Evolutionary conservation across 2,797 vertebrate genomes (phyloP).

Genomic region (Gastrophryne carolinensis): DNA sequence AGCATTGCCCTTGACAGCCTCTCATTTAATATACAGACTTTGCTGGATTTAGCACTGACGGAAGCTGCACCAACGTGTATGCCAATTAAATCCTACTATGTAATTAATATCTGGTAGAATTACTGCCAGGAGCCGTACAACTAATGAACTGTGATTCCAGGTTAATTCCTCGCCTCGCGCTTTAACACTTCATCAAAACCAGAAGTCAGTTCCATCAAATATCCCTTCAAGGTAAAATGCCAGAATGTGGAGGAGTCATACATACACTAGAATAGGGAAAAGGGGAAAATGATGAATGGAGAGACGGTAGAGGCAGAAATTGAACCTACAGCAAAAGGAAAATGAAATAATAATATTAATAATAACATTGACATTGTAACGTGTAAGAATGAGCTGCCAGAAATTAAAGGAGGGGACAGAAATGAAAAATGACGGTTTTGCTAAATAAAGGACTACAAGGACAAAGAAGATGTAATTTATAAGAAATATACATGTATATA

Average conservation of each 20-base stretch:
- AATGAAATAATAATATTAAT: conserved; percentile 58
- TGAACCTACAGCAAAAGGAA: conserved; percentile 52
- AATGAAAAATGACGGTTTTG: conserved; percentile 77
- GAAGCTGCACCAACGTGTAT: conserved; percentile 41
- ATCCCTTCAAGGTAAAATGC: conserved; percentile 70
- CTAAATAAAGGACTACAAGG: conserved; percentile 71
- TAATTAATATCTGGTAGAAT: conserved; percentile 84
- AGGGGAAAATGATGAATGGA: conserved; percentile 58
- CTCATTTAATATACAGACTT: conserved; percentile 34
- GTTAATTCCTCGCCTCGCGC: conserved; percentile 71
- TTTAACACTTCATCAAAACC: conserved; percentile 70
- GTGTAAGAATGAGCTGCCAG: conserved; percentile 13
- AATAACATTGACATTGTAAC: conserved; percentile 2
- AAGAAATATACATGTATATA: conserved; percentile 70
- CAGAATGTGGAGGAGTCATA: conserved; percentile 52
- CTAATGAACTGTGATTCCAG: conserved; percentile 84
- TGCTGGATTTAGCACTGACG: conserved; percentile 49
- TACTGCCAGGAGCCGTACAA: conserved; percentile 69
- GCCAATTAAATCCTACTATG: conserved; percentile 83
- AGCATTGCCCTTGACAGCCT: conserved; percentile 33
- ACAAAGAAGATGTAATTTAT: conserved; percentile 71
- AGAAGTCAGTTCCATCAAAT: conserved; percentile 69
- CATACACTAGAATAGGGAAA: conserved; percentile 49
- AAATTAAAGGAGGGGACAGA: conserved; percentile 1
- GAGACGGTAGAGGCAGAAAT: conserved; percentile 22